These are phyloP conservation scores for Hephaestus fuliginosus DNA, from an alignment of 2,797 vertebrate genomes.

Conservation along the genomic window DNA sequence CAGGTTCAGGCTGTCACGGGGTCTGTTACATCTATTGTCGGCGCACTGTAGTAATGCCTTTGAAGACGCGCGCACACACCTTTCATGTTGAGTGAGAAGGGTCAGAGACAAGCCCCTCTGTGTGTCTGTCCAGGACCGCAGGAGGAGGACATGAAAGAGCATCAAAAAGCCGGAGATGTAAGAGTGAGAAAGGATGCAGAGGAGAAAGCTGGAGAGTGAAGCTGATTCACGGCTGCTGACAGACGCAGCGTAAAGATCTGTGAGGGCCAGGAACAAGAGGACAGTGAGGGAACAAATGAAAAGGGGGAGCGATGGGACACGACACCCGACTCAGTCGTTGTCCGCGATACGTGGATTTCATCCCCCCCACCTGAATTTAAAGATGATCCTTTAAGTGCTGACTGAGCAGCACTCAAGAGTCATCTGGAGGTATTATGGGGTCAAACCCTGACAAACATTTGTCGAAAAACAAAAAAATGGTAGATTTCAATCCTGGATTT, in stretches of 20 bases:
- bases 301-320: neutral
- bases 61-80: conserved; percentile 13
- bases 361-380: conserved; percentile 1
- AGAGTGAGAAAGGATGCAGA: conserved; percentile 38
- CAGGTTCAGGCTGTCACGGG: conserved; percentile 34
- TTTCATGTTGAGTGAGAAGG: conserved; percentile 40
- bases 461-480: conserved; percentile 22
- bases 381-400: conserved; percentile 10
- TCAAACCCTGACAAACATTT: conserved; percentile 21
- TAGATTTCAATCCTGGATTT: conserved; percentile 1
- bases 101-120: conserved; percentile 45
- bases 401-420: conserved; percentile 17
- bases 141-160: conserved; percentile 29
- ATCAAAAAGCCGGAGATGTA: conserved; percentile 19
- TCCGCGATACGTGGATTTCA: neutral
- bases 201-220: conserved; percentile 23
- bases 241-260: conserved; percentile 30
- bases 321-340: neutral
- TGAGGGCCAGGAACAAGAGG: conserved; percentile 32
- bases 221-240: conserved; percentile 53
- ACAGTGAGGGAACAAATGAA: neutral
- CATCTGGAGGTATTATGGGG: neutral
- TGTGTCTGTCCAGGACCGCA: conserved; percentile 30
- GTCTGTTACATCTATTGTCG: conserved; percentile 51
- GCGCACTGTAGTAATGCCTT: neutral